Evolutionary conservation across 2,888 invertebrate species (phyloP).

Genomic region (Drosophila infuscata): DNA sequence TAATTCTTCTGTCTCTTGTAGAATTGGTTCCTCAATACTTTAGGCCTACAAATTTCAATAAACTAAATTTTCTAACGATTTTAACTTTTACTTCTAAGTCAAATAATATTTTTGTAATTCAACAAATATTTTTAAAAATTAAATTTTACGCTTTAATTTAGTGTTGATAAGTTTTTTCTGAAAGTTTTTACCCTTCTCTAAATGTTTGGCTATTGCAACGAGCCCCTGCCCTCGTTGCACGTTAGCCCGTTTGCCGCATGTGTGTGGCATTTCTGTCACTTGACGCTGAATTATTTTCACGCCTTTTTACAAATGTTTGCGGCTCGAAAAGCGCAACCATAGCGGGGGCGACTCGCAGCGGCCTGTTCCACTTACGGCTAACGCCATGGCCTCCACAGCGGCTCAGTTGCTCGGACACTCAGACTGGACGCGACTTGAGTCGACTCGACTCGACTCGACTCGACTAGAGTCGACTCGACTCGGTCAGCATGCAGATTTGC

Average conservation of each 20-base stretch:
- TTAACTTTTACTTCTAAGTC: not conserved
- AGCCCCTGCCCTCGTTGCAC: constrained; percentile 8
- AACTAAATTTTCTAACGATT: not conserved
- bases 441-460: constrained; percentile 47
- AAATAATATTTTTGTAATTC: not conserved
- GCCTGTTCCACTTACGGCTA: constrained; percentile 75
- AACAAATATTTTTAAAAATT: not conserved
- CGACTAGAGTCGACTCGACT: constrained; percentile 36
- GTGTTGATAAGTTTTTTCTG: constrained; percentile 1
- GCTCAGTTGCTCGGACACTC: constrained; percentile 39
- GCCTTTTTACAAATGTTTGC: constrained; percentile 80
- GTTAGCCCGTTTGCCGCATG: constrained; percentile 28
- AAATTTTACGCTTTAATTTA: not conserved
- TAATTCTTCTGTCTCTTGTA: no score
- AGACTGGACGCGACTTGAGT: constrained; percentile 13
- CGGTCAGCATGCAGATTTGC: constrained; percentile 79
- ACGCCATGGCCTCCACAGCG: constrained; percentile 63
- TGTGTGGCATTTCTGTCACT: constrained; percentile 81
- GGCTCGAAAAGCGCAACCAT: constrained; percentile 69
- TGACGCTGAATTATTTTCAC: constrained; percentile 81
- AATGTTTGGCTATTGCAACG: constrained; percentile 11
- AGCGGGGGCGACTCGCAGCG: constrained; percentile 69
- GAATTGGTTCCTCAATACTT: no score
- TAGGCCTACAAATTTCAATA: not conserved
- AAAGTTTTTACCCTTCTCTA: constrained; percentile 39